A percentile compares a stretch with the other conserved stretches of the same genome.
phyloP scores from a whole-genome alignment of 2,888 invertebrate genomes.

The Phortica okadai region DNA sequence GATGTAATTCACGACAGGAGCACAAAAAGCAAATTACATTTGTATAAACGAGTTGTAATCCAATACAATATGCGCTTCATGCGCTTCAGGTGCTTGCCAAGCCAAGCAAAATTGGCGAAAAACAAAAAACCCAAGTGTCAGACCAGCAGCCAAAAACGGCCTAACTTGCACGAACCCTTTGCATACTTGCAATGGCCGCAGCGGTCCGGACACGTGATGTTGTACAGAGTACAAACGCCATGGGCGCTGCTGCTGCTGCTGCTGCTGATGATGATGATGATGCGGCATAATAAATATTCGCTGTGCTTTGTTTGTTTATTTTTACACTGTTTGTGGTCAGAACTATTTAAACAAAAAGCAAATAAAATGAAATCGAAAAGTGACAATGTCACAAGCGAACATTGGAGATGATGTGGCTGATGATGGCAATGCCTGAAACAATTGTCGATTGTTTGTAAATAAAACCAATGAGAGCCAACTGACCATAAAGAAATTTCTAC shows the following conservation, averaged over 20 bases:
- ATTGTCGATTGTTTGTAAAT: background rate
- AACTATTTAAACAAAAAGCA: conserved; percentile 1
- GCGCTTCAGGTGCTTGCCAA: background rate
- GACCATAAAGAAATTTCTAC: background rate
- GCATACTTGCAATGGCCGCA: background rate
- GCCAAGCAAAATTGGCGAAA: background rate
- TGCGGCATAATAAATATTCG: conserved; percentile 30
- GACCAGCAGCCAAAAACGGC: background rate
- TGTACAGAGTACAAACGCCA: background rate
- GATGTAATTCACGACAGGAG: background rate
- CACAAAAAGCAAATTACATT: conserved; percentile 21
- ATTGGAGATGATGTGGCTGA: background rate
- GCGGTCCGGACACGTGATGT: conserved; percentile 22
- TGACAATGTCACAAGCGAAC: background rate
- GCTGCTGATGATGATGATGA: background rate
- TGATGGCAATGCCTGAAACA: background rate
- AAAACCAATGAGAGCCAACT: background rate
- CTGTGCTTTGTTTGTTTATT: conserved; percentile 3
- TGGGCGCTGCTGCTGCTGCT: background rate
- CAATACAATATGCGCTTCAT: background rate
- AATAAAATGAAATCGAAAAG: conserved; percentile 17
- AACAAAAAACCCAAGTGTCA: background rate
- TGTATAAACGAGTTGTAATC: conserved; percentile 6
- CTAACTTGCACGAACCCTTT: background rate
- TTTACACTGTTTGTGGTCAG: background rate